phyloP scores from a whole-genome alignment of 1,140 invertebrate genomes.

The Maniola jurtina region DNA sequence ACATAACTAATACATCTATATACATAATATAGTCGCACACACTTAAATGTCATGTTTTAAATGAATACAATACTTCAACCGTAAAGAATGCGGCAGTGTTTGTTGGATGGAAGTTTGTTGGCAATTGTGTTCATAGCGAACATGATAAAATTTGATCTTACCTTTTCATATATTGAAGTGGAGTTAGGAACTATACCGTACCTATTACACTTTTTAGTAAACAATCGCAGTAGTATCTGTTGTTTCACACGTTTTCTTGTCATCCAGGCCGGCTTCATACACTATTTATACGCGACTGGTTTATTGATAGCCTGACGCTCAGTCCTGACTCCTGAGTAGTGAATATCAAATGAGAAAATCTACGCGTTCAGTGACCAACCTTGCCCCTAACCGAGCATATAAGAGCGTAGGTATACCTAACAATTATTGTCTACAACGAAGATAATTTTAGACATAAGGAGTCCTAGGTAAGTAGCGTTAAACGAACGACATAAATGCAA shows the following conservation, averaged over 20 bases:
- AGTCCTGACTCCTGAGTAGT: constrained; percentile 27
- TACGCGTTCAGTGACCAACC: constrained; percentile 42
- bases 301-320: constrained; percentile 31
- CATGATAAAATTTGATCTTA: constrained; percentile 18
- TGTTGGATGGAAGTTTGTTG: constrained; percentile 1
- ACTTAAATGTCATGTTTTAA: constrained; percentile 18
- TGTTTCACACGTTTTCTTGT: constrained; percentile 19
- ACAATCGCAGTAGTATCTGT: constrained; percentile 1
- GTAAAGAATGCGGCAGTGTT: constrained; percentile 28
- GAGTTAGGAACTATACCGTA: background rate
- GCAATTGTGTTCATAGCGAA: background rate
- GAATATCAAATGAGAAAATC: constrained; percentile 44
- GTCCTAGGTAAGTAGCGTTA: too few relatives aligned
- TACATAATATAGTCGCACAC: background rate
- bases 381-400: constrained; percentile 33
- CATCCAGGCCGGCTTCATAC: constrained; percentile 25
- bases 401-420: constrained; percentile 18
- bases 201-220: constrained; percentile 9
- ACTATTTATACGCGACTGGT: constrained; percentile 37
- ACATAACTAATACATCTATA: too few relatives aligned
- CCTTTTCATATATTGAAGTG: constrained; percentile 14
- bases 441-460: background rate
- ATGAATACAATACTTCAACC: constrained; percentile 22
- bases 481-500: too few relatives aligned
- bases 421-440: background rate